A percentile compares a stretch with the other conserved stretches of the same genome.
Evolutionary conservation across 1,140 invertebrate genomes (phyloP).

Genomic region (Gryon sp.): DNA sequence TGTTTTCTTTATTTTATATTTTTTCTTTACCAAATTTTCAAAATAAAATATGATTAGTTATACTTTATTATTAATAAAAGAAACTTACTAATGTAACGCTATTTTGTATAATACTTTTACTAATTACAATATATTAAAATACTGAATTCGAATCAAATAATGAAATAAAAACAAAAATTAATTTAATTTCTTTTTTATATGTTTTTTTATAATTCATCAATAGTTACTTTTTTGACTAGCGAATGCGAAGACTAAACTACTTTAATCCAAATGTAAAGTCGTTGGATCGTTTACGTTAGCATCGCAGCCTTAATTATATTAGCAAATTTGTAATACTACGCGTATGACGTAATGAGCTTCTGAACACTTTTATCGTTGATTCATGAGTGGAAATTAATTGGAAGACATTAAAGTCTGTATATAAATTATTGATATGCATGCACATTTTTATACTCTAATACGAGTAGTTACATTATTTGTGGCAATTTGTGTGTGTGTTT

Average conservation of each 20-base stretch:
- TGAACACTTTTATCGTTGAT: slow-evolving; percentile 42
- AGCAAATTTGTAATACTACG: slow-evolving; percentile 24
- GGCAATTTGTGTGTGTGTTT: slow-evolving; percentile 37
- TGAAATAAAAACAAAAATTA: too few relatives aligned
- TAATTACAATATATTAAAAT: too few relatives aligned
- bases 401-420: slow-evolving; percentile 27
- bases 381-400: slow-evolving; percentile 43
- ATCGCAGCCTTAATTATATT: slow-evolving; percentile 31
- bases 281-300: background rate
- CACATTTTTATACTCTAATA: slow-evolving; percentile 28
- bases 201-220: too few relatives aligned
- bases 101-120: too few relatives aligned
- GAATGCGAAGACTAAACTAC: too few relatives aligned
- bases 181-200: too few relatives aligned
- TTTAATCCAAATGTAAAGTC: background rate
- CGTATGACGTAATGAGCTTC: slow-evolving; percentile 31
- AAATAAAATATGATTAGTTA: too few relatives aligned
- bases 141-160: too few relatives aligned
- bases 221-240: slow-evolving; percentile 22
- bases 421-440: slow-evolving; percentile 37
- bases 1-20: too few relatives aligned
- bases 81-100: too few relatives aligned
- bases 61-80: too few relatives aligned
- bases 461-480: slow-evolving; percentile 47
- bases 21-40: too few relatives aligned